Conservation (phyloP, 2,113 vertebrate genomes). For the Turdus rufiventris region DNA sequence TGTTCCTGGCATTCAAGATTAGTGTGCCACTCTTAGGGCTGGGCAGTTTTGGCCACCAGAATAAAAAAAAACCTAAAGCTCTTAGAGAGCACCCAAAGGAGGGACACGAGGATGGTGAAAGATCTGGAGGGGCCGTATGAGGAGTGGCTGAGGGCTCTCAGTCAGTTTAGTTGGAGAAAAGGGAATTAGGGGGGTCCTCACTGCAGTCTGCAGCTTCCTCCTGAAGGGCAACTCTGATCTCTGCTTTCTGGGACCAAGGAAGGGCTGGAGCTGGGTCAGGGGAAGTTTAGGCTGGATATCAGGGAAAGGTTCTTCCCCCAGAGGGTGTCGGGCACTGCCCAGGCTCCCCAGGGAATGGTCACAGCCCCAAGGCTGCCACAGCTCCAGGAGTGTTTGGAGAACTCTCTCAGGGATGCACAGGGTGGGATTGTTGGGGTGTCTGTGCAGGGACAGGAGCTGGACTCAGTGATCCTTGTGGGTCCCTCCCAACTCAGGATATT, state of each 20-base stretch:
- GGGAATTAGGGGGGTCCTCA: too few relatives aligned
- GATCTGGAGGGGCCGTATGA: not conserved
- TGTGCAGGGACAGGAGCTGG: not conserved
- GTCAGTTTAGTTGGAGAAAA: not conserved
- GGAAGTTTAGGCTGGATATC: rapidly evolving
- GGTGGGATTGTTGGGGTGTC: not conserved
- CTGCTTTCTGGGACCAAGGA: not conserved
- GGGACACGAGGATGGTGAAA: not conserved
- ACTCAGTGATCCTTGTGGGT: not conserved
- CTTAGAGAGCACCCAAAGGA: not conserved
- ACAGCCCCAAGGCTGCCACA: not conserved
- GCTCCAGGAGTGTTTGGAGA: not conserved
- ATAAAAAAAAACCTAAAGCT: not conserved
- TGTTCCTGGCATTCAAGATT: not conserved
- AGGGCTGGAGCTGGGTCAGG: not conserved
- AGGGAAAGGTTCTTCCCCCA: not conserved
- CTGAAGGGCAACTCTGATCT: not conserved
- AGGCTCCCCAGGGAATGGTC: not conserved
- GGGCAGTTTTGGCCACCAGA: not conserved
- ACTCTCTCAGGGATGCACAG: not conserved
- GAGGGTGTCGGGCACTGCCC: rapidly evolving
- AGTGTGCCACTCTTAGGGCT: not conserved
- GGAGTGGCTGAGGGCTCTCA: not conserved
- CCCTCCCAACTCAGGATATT: not conserved
- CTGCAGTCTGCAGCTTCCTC: not conserved